Evolutionary conservation across 2,888 invertebrate species (phyloP).

Genomic region (Hesperia comma): DNA sequence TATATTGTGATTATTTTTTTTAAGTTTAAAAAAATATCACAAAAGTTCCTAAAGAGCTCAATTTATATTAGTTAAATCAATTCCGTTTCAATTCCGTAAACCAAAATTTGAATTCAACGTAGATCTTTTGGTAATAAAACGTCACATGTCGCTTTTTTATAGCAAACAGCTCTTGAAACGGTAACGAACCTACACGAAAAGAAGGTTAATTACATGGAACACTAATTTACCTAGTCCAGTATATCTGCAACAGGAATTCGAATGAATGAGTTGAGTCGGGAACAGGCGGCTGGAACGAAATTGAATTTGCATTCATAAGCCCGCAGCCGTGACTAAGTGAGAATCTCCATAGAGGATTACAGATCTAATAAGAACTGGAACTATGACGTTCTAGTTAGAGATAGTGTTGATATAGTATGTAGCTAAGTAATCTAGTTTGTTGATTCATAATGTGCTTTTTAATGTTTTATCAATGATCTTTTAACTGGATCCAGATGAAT

Average conservation of each 20-base stretch:
- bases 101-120: no score
- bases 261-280: slow-evolving; percentile 13
- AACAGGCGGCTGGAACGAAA: slow-evolving; percentile 28
- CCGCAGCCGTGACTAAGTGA: slow-evolving; percentile 31
- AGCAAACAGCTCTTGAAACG: not conserved
- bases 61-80: no score
- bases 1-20: no score
- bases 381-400: slow-evolving; percentile 17
- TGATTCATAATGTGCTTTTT: no score
- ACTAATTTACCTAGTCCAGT: slow-evolving; percentile 1
- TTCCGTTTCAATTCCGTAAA: no score
- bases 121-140: no score
- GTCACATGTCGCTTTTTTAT: no score
- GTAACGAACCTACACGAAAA: not conserved
- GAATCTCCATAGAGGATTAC: slow-evolving; percentile 36
- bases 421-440: not conserved
- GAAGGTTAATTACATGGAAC: slow-evolving; percentile 7
- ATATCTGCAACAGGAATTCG: slow-evolving; percentile 9
- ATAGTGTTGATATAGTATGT: not conserved
- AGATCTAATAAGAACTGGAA: slow-evolving; percentile 35
- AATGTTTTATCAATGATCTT: no score
- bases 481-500: no score
- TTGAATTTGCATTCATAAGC: slow-evolving; percentile 37
- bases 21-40: no score
- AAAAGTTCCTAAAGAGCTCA: no score